Percentiles rank a stretch among this genome's conserved stretches.
phyloP scores from a whole-genome alignment of 2,888 invertebrate species.

The Palloptera scutellata region DNA sequence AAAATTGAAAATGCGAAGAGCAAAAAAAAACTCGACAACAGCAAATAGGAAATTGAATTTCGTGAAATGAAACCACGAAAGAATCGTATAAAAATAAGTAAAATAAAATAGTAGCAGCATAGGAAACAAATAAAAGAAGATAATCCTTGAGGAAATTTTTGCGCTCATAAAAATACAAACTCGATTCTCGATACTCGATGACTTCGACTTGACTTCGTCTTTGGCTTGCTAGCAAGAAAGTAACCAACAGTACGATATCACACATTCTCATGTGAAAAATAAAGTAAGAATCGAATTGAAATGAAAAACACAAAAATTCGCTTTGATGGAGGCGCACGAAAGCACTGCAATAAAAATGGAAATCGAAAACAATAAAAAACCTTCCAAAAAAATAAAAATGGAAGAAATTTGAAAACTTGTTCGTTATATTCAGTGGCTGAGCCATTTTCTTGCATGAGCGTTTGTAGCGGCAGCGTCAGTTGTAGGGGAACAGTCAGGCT shows the following conservation, averaged over 20 bases:
- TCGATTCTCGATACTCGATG: no score
- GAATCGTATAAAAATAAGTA: slow-evolving; percentile 4
- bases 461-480: background rate
- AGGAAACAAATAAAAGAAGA: slow-evolving; percentile 18
- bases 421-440: slow-evolving; percentile 12
- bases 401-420: slow-evolving; percentile 26
- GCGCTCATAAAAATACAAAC: no score
- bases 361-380: slow-evolving; percentile 59
- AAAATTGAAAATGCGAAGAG: background rate
- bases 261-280: no score
- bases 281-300: no score
- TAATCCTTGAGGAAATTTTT: slow-evolving; percentile 18
- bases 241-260: no score
- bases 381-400: background rate
- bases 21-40: slow-evolving; percentile 14
- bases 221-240: no score
- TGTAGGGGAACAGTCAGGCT: background rate
- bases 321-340: slow-evolving; percentile 11
- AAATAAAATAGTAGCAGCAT: no score
- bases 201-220: no score
- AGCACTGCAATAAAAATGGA: slow-evolving; percentile 49
- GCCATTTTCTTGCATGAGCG: background rate
- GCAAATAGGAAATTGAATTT: slow-evolving; percentile 28
- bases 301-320: no score
- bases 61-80: slow-evolving; percentile 14